phyloP scores from a whole-genome alignment of 2,797 vertebrate species.

The Dromococcyx pavoninus region DNA sequence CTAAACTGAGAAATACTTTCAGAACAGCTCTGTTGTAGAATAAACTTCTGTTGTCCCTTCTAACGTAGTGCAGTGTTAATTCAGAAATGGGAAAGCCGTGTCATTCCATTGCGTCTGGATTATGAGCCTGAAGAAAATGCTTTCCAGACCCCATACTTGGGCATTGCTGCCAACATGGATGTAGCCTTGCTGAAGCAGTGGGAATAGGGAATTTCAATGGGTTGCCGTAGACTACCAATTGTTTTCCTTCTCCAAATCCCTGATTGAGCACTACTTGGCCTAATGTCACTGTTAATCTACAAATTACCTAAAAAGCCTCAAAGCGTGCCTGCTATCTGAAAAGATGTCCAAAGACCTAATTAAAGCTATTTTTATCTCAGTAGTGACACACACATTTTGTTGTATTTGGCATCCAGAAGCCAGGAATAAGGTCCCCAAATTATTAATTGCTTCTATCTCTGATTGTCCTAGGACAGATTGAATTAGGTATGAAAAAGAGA shows the following conservation, averaged over 20 bases:
- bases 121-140: accelerated
- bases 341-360: too few species aligned
- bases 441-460: not conserved
- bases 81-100: not conserved
- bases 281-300: accelerated
- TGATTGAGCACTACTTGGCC: not conserved
- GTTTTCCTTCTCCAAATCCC: accelerated
- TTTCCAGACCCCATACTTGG: accelerated
- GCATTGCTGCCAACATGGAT: accelerated
- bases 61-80: not conserved
- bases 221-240: accelerated
- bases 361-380: not conserved
- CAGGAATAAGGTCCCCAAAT: too few species aligned
- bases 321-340: not conserved
- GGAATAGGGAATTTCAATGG: accelerated
- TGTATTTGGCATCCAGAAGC: too few species aligned
- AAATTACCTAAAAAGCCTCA: not conserved
- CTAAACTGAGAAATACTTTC: not conserved
- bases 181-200: not conserved
- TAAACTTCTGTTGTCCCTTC: not conserved
- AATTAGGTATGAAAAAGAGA: not conserved
- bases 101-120: accelerated
- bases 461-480: not conserved
- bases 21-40: not conserved
- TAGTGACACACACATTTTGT: accelerated